These are phyloP conservation scores for Uria aalge DNA, from an alignment of 2,113 vertebrate genomes.

Conservation along the genomic window DNA sequence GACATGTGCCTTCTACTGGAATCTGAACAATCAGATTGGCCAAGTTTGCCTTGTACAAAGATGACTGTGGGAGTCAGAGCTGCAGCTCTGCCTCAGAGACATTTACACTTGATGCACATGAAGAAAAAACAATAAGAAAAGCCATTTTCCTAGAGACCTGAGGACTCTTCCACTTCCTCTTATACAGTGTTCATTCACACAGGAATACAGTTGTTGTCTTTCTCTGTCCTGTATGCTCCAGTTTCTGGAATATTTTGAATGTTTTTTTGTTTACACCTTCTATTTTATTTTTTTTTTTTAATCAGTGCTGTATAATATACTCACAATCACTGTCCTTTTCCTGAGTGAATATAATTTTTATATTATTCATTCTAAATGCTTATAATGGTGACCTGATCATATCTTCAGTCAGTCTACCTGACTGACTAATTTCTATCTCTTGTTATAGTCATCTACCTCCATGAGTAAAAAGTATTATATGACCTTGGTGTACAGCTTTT, in stretches of 20 bases:
- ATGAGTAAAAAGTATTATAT: neutral
- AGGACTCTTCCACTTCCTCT: neutral
- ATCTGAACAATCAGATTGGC: neutral
- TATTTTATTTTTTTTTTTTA: neutral
- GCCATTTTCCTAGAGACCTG: neutral
- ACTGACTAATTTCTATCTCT: neutral
- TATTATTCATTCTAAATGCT: neutral
- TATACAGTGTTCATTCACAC: neutral
- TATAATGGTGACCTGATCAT: neutral
- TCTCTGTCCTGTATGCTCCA: neutral
- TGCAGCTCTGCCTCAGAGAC: neutral
- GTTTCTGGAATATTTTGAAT: neutral
- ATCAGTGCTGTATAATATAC: rapidly evolving
- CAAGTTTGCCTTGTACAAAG: neutral
- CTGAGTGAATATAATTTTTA: neutral
- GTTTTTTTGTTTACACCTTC: neutral
- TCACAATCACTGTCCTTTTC: neutral
- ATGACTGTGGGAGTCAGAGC: neutral
- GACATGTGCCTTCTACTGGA: neutral
- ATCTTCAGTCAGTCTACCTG: neutral
- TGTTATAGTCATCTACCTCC: neutral
- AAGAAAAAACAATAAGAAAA: neutral
- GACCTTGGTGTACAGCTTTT: neutral
- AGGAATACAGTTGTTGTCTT: neutral
- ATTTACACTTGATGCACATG: neutral